Evolutionary conservation across 1,140 invertebrate species (phyloP), one percentile per base, ranked within the genome.

Genomic region (Panagrolaimus sp.): DNA sequence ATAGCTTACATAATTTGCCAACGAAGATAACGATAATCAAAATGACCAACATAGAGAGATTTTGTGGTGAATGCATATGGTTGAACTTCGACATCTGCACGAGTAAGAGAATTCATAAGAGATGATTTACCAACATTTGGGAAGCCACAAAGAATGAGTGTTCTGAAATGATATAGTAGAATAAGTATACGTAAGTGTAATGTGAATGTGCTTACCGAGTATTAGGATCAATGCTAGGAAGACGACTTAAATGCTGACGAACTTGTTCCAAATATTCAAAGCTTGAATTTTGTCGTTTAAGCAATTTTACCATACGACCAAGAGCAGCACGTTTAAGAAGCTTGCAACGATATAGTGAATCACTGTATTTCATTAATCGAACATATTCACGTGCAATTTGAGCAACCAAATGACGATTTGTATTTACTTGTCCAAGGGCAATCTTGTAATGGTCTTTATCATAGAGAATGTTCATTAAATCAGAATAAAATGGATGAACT

Each of bases 81-180:
- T 83, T 99, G 96, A 0, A 99, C 96, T 83, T 99, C 96, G 8
- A 99, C 96, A 86, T 99, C 95, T n/a, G 96, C 96, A 67, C 94
- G 86, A 8, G 96, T 99, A 84, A 92, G 90, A 87, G 97, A 96
- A 84, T 99, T 99, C 53, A 99, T 96, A 80, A 99, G 98, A 76
- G 93, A 97, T n/a, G 94, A 98, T 78, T 98, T 98, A 77, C 96
- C 96, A 63, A 99, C 96, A 85, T 99, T 99, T 11, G 96, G 96
- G 84, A 98, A 99, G 14, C 96, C 96, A 84, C 93, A 97, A 72
- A 99, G 91, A 65, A 99, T 89, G 67, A 99, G 90, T 0, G 96
- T 98, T 61, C 79, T 81, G 46, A 65, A 72, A 44, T 51, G 16
- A 66, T 57, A n/a, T n/a, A n/a, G n/a, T n/a, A n/a, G 48, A 7